phyloP scores from a whole-genome alignment of 1,140 invertebrate genomes.

The Oedothorax gibbosus region DNA sequence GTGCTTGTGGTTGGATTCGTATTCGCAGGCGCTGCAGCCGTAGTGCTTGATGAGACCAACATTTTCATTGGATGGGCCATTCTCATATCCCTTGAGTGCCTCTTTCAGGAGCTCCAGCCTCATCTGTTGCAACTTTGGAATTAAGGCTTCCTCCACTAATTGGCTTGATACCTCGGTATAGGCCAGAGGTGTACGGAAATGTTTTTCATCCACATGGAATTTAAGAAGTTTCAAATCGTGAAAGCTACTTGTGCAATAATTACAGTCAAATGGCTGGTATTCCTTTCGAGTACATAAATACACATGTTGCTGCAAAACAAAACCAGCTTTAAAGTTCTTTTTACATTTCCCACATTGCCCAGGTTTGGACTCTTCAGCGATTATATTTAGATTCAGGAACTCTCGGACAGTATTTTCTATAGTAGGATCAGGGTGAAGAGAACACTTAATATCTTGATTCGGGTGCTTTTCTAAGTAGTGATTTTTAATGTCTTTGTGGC shows the following conservation, averaged over 20 bases:
- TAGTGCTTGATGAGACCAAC: constrained; percentile 1
- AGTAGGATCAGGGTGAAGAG: neutral
- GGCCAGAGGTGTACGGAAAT: neutral
- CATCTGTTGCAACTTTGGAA: neutral
- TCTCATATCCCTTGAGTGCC: too few relatives aligned
- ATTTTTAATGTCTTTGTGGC: constrained; percentile 9
- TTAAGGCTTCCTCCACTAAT: constrained; percentile 4
- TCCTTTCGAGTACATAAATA: neutral
- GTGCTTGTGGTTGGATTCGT: constrained; percentile 18
- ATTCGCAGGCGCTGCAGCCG: constrained; percentile 20
- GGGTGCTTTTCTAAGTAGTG: constrained; percentile 18
- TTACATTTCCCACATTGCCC: neutral
- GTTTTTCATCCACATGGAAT: constrained; percentile 39
- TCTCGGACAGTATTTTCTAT: constrained; percentile 16
- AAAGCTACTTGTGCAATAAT: constrained; percentile 4
- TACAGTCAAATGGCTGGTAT: constrained; percentile 27
- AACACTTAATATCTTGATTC: neutral
- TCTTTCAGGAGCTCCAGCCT: constrained; percentile 6
- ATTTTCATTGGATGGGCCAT: neutral
- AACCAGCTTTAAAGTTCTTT: neutral
- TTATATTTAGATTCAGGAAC: neutral
- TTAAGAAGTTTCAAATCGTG: constrained; percentile 3
- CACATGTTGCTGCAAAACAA: constrained; percentile 11
- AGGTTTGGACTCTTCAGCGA: too few relatives aligned
- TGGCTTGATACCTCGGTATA: constrained; percentile 21